Evolutionary conservation across 2,797 vertebrate genomes (phyloP).

Genomic region (Gastrophryne carolinensis): DNA sequence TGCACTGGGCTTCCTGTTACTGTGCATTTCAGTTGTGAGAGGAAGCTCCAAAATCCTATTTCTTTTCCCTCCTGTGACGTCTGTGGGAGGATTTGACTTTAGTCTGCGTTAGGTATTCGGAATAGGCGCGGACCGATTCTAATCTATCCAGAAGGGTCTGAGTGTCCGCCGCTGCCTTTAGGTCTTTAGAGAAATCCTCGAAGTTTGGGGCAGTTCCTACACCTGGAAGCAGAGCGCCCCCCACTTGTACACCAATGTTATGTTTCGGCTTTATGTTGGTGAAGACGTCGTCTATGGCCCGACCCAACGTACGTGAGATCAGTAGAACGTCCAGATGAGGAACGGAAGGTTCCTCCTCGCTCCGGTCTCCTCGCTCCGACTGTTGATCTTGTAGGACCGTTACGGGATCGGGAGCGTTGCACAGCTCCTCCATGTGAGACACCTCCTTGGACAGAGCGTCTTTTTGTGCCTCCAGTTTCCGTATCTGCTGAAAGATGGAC

Average conservation of each 20-base stretch:
- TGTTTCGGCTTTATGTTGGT: neutral
- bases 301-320: neutral
- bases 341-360: constrained; percentile 49
- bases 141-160: no score
- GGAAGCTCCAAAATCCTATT: neutral
- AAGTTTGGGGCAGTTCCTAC: neutral
- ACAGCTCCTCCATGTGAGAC: constrained; percentile 6
- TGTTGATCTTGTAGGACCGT: neutral
- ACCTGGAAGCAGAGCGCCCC: neutral
- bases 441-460: constrained; percentile 5
- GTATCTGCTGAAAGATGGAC: neutral
- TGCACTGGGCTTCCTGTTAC: no score
- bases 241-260: neutral
- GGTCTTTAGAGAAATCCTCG: neutral
- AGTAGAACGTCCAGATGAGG: neutral
- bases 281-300: neutral
- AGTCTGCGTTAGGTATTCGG: constrained; percentile 52
- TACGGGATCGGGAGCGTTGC: constrained; percentile 7
- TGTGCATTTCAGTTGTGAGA: no score
- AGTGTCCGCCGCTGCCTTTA: neutral
- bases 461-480: constrained; percentile 2
- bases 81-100: neutral
- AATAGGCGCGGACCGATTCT: constrained; percentile 6
- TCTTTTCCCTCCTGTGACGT: constrained; percentile 5
- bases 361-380: neutral